phyloP scores from a whole-genome alignment of 2,797 vertebrate genomes.

The Neosilurus hyrtlii region DNA sequence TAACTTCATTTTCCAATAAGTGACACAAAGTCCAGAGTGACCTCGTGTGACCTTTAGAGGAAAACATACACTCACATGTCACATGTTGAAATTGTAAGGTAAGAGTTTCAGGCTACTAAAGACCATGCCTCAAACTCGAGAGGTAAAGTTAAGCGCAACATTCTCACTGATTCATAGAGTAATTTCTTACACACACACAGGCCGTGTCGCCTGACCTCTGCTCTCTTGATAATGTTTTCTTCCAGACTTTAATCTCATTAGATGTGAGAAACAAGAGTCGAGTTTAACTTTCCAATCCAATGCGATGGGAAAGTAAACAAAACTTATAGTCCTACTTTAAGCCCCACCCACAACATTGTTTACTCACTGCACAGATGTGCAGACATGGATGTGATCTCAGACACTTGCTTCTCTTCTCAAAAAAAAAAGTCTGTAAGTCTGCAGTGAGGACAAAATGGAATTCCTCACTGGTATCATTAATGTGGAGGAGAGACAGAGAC shows the following conservation, averaged over 20 bases:
- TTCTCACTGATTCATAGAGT: background rate
- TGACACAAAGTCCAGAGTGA: background rate
- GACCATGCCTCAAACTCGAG: background rate
- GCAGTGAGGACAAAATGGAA: background rate
- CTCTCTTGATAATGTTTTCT: constrained; percentile 18
- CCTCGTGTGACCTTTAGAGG: background rate
- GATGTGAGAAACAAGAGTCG: constrained; percentile 10
- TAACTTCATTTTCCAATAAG: constrained; percentile 3
- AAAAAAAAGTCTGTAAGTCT: background rate
- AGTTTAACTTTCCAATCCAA: constrained; percentile 9
- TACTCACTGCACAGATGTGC: background rate
- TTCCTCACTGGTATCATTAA: background rate
- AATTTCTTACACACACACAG: background rate
- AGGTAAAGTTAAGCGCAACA: background rate
- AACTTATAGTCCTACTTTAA: background rate
- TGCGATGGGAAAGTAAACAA: constrained; percentile 33
- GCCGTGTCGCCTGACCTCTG: background rate
- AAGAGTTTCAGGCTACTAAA: background rate
- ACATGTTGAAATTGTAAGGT: background rate
- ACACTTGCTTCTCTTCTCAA: background rate
- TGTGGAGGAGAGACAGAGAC: background rate
- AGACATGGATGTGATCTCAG: background rate
- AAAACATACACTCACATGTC: background rate
- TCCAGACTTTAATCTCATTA: constrained; percentile 31
- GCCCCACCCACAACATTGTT: background rate